These are phyloP conservation scores for Ceriagrion tenellum DNA, from an alignment of 2,888 invertebrate species.

Conservation along the genomic window DNA sequence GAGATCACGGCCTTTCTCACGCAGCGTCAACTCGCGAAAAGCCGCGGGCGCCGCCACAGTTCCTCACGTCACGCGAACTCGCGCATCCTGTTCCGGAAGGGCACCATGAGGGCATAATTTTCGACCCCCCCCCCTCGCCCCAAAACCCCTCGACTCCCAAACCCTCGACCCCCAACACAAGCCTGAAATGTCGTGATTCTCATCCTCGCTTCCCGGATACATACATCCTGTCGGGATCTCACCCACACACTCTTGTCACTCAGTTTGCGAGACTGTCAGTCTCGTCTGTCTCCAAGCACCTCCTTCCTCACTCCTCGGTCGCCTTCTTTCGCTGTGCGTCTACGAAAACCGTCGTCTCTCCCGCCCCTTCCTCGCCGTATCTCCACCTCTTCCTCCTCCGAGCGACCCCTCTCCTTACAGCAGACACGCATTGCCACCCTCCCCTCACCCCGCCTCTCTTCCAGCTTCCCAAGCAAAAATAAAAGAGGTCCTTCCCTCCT, in stretches of 20 bases:
- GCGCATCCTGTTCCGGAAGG: not conserved
- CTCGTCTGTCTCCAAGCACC: not conserved
- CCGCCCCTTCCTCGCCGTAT: not conserved
- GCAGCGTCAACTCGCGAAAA: not conserved
- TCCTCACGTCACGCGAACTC: not conserved
- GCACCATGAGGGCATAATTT: not conserved
- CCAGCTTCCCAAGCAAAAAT: slow-evolving; percentile 34
- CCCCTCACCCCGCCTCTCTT: not conserved
- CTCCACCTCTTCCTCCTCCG: not conserved
- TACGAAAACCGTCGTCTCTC: not conserved
- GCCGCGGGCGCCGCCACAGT: too few species aligned
- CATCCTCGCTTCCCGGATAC: slow-evolving; percentile 26
- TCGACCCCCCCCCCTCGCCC: not conserved
- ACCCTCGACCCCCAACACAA: not conserved
- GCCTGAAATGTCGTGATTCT: not conserved
- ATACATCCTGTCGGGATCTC: not conserved
- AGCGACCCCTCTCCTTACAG: too few species aligned
- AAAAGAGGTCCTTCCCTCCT: not conserved
- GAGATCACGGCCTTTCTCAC: not conserved
- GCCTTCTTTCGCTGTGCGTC: not conserved
- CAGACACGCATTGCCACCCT: too few species aligned
- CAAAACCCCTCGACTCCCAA: not conserved
- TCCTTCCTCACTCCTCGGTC: not conserved
- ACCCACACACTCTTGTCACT: slow-evolving; percentile 16
- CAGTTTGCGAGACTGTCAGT: slow-evolving; percentile 12